A percentile compares a stretch with the other conserved stretches of the same genome.
Conservation (phyloP, 2,888 invertebrate genomes). For the Lasioglossum morio region DNA sequence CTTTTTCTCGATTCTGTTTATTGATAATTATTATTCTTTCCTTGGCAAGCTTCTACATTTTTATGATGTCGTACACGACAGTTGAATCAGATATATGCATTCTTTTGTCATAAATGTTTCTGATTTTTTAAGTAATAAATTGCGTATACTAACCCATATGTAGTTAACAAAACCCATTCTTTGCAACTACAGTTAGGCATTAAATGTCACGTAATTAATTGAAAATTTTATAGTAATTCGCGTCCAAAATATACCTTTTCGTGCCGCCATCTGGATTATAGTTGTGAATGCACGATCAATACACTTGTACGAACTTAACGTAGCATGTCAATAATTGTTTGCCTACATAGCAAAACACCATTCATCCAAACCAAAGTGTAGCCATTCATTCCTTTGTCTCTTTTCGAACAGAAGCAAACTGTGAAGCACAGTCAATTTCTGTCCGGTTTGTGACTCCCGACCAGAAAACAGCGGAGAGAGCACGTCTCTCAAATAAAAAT, state of each 20-base stretch:
- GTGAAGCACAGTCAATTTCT: conserved; percentile 6
- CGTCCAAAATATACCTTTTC: not conserved
- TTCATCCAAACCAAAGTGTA: not conserved
- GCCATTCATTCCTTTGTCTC: conserved; percentile 3
- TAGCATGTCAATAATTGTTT: not conserved
- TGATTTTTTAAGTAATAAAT: not conserved
- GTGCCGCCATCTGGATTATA: not conserved
- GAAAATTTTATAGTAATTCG: not conserved
- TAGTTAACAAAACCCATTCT: not conserved
- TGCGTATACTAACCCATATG: not conserved
- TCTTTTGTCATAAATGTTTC: not conserved
- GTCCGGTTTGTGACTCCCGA: conserved; percentile 9
- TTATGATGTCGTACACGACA: no score
- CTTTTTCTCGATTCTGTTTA: no score
- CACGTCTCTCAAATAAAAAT: not conserved
- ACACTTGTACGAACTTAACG: not conserved
- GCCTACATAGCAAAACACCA: not conserved
- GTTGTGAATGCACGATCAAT: not conserved
- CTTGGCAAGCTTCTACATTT: not conserved
- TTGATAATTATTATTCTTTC: no score
- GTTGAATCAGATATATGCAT: no score
- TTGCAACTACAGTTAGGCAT: not conserved
- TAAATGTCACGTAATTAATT: no score
- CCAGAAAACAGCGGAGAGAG: not conserved
- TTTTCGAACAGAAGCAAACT: not conserved